A percentile compares a stretch with the other conserved stretches of the same genome.
These are phyloP conservation scores for Periphyllus acericola DNA, from an alignment of 2,888 invertebrate species.

Conservation along the genomic window DNA sequence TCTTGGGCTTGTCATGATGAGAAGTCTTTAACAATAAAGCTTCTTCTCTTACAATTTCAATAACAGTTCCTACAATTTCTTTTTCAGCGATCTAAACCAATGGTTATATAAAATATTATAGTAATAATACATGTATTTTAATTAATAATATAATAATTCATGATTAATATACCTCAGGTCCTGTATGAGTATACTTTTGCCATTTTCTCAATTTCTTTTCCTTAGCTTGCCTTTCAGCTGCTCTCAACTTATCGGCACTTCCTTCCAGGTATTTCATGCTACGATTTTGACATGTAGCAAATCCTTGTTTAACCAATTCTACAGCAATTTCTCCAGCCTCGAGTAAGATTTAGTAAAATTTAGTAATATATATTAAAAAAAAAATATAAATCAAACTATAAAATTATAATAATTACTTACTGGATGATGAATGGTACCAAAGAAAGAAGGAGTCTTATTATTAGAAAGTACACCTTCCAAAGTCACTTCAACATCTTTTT, in stretches of 20 bases:
- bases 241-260: slow-evolving; percentile 83
- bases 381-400: slow-evolving; percentile 60
- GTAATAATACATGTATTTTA: slow-evolving; percentile 3
- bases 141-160: slow-evolving; percentile 18
- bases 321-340: slow-evolving; percentile 88
- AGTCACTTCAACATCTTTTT: slow-evolving; percentile 88
- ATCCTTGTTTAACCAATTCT: slow-evolving; percentile 86
- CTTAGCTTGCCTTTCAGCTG: slow-evolving; percentile 88
- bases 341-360: slow-evolving; percentile 63
- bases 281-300: slow-evolving; percentile 95
- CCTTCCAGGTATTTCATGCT: slow-evolving; percentile 83
- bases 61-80: slow-evolving; percentile 83
- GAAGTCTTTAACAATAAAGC: slow-evolving; percentile 83
- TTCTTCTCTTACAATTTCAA: slow-evolving; percentile 95
- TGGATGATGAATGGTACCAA: slow-evolving; percentile 93
- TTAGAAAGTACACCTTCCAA: slow-evolving; percentile 93
- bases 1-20: slow-evolving; percentile 81
- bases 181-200: slow-evolving; percentile 87
- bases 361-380: slow-evolving; percentile 62
- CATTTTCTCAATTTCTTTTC: slow-evolving; percentile 87
- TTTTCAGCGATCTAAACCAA: slow-evolving; percentile 55
- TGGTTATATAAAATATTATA: background rate
- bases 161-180: slow-evolving; percentile 69
- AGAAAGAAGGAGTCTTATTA: slow-evolving; percentile 74
- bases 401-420: slow-evolving; percentile 66